Evolutionary conservation across 2,888 invertebrate species (phyloP).

Genomic region (Metallyticus violacea): DNA sequence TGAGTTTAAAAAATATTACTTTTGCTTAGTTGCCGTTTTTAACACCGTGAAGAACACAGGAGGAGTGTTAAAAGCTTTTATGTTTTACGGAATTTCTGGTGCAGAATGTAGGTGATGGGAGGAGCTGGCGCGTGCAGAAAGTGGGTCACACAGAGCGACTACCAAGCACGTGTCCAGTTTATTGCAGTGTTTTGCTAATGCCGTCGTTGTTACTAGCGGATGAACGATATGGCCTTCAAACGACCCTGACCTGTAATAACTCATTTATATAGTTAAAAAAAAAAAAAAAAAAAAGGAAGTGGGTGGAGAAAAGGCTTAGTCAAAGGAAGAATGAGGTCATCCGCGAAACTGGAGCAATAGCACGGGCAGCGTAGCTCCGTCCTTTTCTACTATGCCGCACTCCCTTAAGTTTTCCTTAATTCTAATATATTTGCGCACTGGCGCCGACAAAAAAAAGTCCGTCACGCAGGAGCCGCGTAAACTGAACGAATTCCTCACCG

Average conservation of each 20-base stretch:
- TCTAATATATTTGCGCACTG: no score
- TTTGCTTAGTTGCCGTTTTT: no score
- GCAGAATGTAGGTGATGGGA: not conserved
- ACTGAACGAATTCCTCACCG: no score
- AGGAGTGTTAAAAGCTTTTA: no score
- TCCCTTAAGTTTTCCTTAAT: no score
- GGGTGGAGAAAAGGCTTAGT: not conserved
- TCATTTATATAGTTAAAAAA: not conserved
- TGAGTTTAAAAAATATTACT: no score
- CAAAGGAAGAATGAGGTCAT: not conserved
- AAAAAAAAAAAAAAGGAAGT: not conserved
- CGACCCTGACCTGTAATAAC: not conserved
- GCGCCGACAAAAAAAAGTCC: no score
- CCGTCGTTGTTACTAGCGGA: not conserved
- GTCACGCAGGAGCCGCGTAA: no score
- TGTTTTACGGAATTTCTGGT: not conserved
- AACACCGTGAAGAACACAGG: no score
- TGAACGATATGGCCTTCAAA: not conserved
- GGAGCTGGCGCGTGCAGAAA: not conserved
- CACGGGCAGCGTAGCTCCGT: not conserved
- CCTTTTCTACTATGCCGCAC: no score
- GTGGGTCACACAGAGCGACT: not conserved
- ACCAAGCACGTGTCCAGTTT: not conserved
- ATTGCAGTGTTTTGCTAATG: not conserved
- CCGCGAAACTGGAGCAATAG: not conserved